Conservation (phyloP, 2,888 invertebrate genomes). For the Lacanobia wlatinum region DNA sequence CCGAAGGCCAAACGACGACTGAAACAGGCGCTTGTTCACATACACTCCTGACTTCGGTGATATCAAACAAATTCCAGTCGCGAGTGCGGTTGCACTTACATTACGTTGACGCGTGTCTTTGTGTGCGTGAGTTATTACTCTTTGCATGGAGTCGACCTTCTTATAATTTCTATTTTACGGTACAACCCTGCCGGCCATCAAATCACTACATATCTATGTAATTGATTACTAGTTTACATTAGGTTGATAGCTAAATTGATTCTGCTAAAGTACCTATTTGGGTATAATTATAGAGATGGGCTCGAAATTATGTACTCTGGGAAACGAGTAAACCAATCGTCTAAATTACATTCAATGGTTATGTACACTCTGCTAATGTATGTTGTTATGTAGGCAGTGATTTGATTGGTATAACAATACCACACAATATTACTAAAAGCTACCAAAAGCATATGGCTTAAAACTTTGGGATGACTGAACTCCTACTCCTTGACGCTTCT, state of each 20-base stretch:
- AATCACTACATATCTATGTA: slow-evolving; percentile 25
- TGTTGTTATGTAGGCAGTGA: neutral
- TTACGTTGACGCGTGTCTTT: neutral
- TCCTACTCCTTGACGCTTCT: neutral
- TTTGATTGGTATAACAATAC: slow-evolving; percentile 10
- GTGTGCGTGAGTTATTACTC: neutral
- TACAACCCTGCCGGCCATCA: neutral
- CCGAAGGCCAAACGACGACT: neutral
- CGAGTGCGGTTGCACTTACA: neutral
- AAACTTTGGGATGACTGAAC: neutral
- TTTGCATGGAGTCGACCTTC: neutral
- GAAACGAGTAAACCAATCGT: slow-evolving; percentile 14
- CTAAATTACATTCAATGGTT: slow-evolving; percentile 18
- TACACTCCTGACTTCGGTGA: too few relatives aligned
- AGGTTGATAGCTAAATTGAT: slow-evolving; percentile 27
- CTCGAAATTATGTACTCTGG: slow-evolving; percentile 20
- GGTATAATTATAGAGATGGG: slow-evolving; percentile 18
- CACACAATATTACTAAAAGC: neutral
- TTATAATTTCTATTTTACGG: neutral
- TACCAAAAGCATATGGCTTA: neutral
- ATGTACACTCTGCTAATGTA: slow-evolving; percentile 28
- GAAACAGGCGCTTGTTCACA: too few relatives aligned
- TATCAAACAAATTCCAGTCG: neutral
- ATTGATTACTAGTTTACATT: slow-evolving; percentile 35
- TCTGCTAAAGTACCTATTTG: neutral